Conservation (phyloP, 2,797 vertebrate genomes). For the Diplodus sargus region DNA sequence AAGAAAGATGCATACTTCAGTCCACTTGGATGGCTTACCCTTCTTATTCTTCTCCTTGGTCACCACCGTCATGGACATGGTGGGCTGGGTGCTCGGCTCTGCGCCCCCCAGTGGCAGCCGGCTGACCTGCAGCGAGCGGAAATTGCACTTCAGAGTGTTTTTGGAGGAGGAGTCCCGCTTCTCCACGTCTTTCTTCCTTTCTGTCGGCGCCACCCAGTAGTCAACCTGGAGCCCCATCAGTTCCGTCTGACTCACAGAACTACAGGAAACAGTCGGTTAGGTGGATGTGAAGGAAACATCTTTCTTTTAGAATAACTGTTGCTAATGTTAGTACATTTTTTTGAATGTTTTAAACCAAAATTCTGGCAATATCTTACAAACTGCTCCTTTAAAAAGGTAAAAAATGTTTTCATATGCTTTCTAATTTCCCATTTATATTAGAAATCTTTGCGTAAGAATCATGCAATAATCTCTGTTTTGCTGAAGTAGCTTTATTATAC, state of each 20-base stretch:
- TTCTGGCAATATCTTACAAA: no score
- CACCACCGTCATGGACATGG: constrained; percentile 98
- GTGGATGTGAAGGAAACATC: no score
- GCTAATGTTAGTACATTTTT: no score
- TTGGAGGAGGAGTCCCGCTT: constrained; percentile 94
- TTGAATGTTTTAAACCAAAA: no score
- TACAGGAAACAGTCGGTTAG: constrained; percentile 40
- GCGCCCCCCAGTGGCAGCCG: constrained; percentile 90
- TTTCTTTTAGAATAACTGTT: not conserved
- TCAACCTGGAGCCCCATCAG: constrained; percentile 99
- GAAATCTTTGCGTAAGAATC: no score
- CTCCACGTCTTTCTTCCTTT: constrained; percentile 93
- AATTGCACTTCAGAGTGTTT: constrained; percentile 99
- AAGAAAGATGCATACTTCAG: not conserved
- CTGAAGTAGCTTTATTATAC: constrained; percentile 67
- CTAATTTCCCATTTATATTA: no score
- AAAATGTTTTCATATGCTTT: no score
- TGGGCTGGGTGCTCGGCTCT: constrained; percentile 87
- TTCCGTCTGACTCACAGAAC: constrained; percentile 86
- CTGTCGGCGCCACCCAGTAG: constrained; percentile 93
- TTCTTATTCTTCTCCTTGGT: constrained; percentile 99
- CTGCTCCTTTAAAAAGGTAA: no score
- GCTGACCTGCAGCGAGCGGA: constrained; percentile 99
- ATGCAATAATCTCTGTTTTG: not conserved
- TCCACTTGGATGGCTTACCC: constrained; percentile 78